Evolutionary conservation across 2,113 vertebrate species (phyloP).

Genomic region (Crocuta crocuta): DNA sequence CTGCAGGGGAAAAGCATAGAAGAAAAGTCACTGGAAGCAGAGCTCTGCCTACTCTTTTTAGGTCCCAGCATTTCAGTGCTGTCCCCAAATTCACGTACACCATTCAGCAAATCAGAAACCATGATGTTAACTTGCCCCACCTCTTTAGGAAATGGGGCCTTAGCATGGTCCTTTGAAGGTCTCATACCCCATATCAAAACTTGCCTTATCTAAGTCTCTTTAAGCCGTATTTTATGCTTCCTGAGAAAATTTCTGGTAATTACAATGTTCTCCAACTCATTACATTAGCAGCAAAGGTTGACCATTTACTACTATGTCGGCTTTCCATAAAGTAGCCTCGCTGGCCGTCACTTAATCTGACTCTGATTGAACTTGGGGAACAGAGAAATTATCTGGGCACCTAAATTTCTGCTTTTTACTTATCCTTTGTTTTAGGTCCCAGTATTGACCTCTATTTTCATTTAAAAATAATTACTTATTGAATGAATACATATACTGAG

Average conservation of each 20-base stretch:
- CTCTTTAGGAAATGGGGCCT: neutral
- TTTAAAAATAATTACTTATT: neutral
- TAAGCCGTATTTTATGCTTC: neutral
- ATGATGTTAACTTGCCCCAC: neutral
- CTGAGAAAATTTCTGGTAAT: neutral
- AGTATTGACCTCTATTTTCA: neutral
- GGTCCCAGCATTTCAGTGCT: neutral
- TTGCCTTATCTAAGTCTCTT: neutral
- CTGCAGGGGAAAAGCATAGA: neutral
- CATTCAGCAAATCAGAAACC: neutral
- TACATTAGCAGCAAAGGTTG: neutral
- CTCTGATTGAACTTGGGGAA: neutral
- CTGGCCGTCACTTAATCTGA: neutral
- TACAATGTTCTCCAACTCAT: neutral
- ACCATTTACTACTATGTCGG: neutral
- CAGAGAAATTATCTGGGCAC: neutral
- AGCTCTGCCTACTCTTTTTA: neutral
- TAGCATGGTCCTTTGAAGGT: neutral
- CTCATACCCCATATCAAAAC: neutral
- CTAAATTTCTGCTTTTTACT: constrained; percentile 5
- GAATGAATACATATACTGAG: neutral
- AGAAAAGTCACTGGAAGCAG: neutral
- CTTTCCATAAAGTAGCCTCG: neutral
- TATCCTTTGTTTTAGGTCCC: neutral
- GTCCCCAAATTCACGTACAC: neutral